Evolutionary conservation across 2,113 vertebrate species (phyloP), one percentile per base, ranked within the genome.

Genomic region (Vulpes lagopus): DNA sequence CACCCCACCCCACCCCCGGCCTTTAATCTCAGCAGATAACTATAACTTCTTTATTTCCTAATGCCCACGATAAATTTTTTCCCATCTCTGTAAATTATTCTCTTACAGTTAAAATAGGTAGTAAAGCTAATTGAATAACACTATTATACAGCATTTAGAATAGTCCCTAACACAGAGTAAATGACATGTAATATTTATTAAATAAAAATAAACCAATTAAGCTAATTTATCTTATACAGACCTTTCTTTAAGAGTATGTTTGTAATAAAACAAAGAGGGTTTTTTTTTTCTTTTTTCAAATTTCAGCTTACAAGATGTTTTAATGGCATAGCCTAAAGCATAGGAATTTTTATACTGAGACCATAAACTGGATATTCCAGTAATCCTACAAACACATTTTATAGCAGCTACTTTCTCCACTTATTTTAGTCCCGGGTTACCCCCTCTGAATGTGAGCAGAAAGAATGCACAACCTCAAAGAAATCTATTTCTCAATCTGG

Each of bases 221-320:
- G 51, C 20, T 67, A 88, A 95, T 79, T 67, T 93, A 79, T 74
- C 86, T 73, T 35, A 62, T 69, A 5, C 43, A 59, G 81, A 25
- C n/a, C 89, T 20, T 95, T 81, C 27, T n/a, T 88, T 96, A 85
- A 74, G 60, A 76, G 49, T 59, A 85, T 73, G 11, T 89, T 91
- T 83, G 19, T 81, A 84, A 89, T 89, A 95, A 86, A 84, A 74
- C 35, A 51, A 94, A 1, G 27, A 16, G 22, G 88, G 38, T 53
- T 62, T 79, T 35, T 35, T 35, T 10, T 32, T 25, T 38, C 14
- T 27, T 7, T 62, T 65, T 60, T 32, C 22, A 60, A 71, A 85
- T 62, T 92, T 92, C 27, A 57, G 23, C 9, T 88, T 88, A 53
- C 5, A 86, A 86, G 3, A 38, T 10, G 23, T 89, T 94, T 94